Percentiles rank a stretch among this genome's conserved stretches.
These are phyloP conservation scores for Anguilla rostrata DNA, from an alignment of 2,113 vertebrate genomes.

Conservation along the genomic window DNA sequence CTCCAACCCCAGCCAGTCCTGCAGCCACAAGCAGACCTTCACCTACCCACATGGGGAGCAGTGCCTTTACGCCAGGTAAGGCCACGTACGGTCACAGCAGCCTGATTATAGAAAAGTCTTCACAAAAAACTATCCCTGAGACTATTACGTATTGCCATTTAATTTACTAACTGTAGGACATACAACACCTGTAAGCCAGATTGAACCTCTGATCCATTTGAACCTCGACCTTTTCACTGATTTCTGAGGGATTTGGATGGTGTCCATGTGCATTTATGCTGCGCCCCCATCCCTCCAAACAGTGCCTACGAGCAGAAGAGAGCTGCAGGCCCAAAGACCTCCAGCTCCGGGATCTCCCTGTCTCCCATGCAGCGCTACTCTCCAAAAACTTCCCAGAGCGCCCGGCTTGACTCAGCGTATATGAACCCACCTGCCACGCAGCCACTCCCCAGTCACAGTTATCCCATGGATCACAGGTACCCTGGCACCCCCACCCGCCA, in stretches of 20 bases:
- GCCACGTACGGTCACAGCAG: too few species aligned
- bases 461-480: conserved; percentile 73
- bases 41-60: conserved; percentile 83
- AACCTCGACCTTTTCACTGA: too few species aligned
- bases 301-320: conserved; percentile 90
- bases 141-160: too few species aligned
- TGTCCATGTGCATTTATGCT: not conserved
- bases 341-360: conserved; percentile 75
- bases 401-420: conserved; percentile 79
- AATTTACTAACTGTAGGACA: too few species aligned
- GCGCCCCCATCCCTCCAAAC: conserved; percentile 29
- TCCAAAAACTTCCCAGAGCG: conserved; percentile 67
- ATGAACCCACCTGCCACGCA: conserved; percentile 73
- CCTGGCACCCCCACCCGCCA: conserved; percentile 61
- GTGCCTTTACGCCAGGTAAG: conserved; percentile 96
- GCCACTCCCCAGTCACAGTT: conserved; percentile 76
- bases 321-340: conserved; percentile 76
- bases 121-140: too few species aligned
- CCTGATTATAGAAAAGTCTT: not conserved
- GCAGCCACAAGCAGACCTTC: conserved; percentile 81
- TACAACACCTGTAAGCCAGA: too few species aligned
- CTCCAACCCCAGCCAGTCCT: conserved; percentile 81
- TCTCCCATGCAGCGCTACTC: conserved; percentile 81
- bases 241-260: conserved; percentile 23
- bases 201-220: too few species aligned